Evolutionary conservation across 2,797 vertebrate genomes (phyloP), one percentile per base, ranked within the genome.

Genomic region (Serranus cabrilla): DNA sequence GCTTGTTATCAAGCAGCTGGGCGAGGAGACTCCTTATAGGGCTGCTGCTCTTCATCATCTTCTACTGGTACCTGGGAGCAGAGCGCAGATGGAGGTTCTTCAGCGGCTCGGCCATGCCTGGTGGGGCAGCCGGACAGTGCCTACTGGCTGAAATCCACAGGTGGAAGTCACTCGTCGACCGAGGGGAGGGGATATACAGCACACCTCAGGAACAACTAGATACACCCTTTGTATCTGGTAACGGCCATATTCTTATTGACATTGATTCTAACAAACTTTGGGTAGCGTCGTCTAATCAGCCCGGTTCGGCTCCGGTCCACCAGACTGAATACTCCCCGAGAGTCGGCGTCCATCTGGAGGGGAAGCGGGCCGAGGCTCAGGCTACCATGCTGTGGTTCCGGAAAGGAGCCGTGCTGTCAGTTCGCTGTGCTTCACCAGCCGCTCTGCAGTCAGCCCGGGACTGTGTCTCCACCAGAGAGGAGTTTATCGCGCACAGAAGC

Each of bases 1-100:
- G 97, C 23, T 92, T 99, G 91, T 90, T 98, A 2, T 98, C 98
- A 0, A 98, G 98, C 93, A 98, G 96, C 93, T 99, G 97, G 97
- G 97, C 97, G 27, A 92, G 97, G 21, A 94, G 97, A 50, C 87
- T 98, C 4, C 90, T 98, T 37, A 86, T 96, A 7, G 94, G 95
- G 14, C 83, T 98, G 50, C 93, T 94, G 20, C 55, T 97, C 40
- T 89, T 98, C 80, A 87, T 98, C 42, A 94, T 96, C 59, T 95
- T 97, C 56, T 97, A 96, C 92, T 98, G 97, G 98, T 97, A 96
- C 88, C 83, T 96, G 55, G 96, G 95, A 6, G 89, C 94, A 0
- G 95, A 95, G 43, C 94, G 86, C 25, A 77, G 94, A 21, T 93
- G 93, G 68, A 93, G 83, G 59, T 45, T 96, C 17, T 88, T 96